A percentile compares a stretch with the other conserved stretches of the same genome.
phyloP scores from a whole-genome alignment of 2,888 invertebrate genomes.

The Drosophila mimetica region DNA sequence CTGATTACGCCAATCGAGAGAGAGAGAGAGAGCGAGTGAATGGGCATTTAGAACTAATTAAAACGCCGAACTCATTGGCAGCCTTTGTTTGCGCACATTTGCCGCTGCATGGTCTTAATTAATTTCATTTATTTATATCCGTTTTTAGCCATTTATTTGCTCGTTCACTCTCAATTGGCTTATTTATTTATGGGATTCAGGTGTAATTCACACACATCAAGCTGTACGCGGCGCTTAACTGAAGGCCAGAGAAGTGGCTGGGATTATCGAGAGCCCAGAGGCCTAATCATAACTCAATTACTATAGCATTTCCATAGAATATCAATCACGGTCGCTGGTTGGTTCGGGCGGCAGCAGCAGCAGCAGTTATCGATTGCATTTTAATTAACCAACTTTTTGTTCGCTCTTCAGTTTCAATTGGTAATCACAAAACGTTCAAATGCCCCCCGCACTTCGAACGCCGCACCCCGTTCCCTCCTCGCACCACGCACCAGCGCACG shows the following conservation, averaged over 20 bases:
- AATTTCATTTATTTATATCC: slow-evolving; percentile 35
- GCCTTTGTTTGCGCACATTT: slow-evolving; percentile 26
- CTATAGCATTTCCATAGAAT: slow-evolving; percentile 16
- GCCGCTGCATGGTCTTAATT: slow-evolving; percentile 36
- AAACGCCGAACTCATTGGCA: slow-evolving; percentile 36
- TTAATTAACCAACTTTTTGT: slow-evolving; percentile 72
- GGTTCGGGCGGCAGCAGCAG: slow-evolving; percentile 16
- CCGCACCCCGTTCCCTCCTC: background rate
- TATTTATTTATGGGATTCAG: slow-evolving; percentile 39
- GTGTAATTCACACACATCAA: slow-evolving; percentile 42
- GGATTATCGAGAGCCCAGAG: slow-evolving; percentile 5
- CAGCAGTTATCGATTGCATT: slow-evolving; percentile 63
- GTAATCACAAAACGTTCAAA: slow-evolving; percentile 30
- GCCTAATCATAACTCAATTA: slow-evolving; percentile 56
- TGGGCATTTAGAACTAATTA: slow-evolving; percentile 56
- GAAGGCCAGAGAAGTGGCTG: slow-evolving; percentile 11
- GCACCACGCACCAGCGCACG: slow-evolving; percentile 2
- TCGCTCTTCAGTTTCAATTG: slow-evolving; percentile 43
- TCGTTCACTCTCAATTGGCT: slow-evolving; percentile 26
- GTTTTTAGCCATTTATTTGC: slow-evolving; percentile 24
- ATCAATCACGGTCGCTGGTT: slow-evolving; percentile 28
- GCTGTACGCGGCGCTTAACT: slow-evolving; percentile 20
- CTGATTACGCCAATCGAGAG: slow-evolving; percentile 40
- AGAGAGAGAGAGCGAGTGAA: no score
- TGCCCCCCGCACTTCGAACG: slow-evolving; percentile 3